These are phyloP conservation scores for Dendrocincla fuliginosa DNA, from an alignment of 2,797 vertebrate genomes.

Conservation along the genomic window DNA sequence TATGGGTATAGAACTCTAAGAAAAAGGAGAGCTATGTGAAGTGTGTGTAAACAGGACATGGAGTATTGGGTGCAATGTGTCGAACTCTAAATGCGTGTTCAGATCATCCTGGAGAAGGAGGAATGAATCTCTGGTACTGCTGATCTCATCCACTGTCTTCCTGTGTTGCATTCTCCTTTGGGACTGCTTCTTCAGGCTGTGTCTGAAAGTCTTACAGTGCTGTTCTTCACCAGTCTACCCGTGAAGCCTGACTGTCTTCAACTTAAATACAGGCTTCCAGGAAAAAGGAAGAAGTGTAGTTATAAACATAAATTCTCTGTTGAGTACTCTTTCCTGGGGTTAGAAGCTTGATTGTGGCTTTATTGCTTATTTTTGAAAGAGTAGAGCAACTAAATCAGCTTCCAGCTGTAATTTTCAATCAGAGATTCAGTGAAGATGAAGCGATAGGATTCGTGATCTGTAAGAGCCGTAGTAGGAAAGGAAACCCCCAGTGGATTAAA, in stretches of 20 bases:
- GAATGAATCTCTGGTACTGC: neutral
- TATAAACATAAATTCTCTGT: neutral
- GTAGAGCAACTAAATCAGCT: neutral
- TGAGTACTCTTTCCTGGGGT: neutral
- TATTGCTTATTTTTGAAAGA: neutral
- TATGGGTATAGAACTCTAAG: neutral
- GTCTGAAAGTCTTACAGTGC: neutral
- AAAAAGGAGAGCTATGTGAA: neutral
- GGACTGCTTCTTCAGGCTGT: neutral
- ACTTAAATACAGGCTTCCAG: neutral
- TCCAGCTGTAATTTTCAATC: neutral
- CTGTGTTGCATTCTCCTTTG: neutral
- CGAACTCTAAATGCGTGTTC: neutral
- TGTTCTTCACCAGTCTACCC: neutral
- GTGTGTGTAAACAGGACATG: accelerated
- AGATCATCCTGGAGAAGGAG: neutral
- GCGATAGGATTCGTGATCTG: neutral
- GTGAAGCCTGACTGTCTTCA: neutral
- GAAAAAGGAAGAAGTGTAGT: neutral
- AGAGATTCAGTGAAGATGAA: neutral
- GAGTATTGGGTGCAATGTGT: neutral
- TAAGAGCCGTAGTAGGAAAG: accelerated
- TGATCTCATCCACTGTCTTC: neutral
- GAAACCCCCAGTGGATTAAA: neutral
- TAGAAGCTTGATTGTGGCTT: neutral